Conservation (phyloP, 2,888 invertebrate genomes). For the Tromatobia lineatoria region DNA sequence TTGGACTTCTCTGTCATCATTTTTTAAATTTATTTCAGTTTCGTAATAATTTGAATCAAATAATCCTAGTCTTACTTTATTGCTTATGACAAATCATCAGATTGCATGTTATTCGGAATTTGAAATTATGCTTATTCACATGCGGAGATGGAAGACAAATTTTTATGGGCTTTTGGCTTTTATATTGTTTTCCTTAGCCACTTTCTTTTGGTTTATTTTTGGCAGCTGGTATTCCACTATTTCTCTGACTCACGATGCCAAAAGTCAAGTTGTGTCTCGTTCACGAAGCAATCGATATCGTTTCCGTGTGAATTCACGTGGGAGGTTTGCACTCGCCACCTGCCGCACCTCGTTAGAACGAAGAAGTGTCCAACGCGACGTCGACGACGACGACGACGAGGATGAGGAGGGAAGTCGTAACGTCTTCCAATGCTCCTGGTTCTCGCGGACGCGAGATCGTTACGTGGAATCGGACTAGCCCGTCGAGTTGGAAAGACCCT, state of each 20-base stretch:
- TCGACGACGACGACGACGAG: background rate
- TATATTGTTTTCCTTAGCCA: background rate
- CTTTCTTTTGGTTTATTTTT: background rate
- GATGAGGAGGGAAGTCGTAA: constrained; percentile 43
- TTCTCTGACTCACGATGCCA: background rate
- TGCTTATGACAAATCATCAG: too few relatives aligned
- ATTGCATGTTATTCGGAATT: too few relatives aligned
- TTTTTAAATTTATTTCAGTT: too few relatives aligned
- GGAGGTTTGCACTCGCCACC: constrained; percentile 55
- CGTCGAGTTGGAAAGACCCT: constrained; percentile 52
- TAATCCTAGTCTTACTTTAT: too few relatives aligned
- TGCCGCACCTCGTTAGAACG: constrained; percentile 66
- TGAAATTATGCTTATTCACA: constrained; percentile 6
- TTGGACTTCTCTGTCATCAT: too few relatives aligned
- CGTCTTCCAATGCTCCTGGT: constrained; percentile 36
- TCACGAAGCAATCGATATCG: constrained; percentile 1
- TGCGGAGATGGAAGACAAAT: constrained; percentile 18
- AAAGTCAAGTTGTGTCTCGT: constrained; percentile 2
- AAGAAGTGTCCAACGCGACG: constrained; percentile 37
- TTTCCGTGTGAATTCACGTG: constrained; percentile 46
- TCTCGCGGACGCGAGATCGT: constrained; percentile 29
- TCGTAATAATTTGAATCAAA: too few relatives aligned
- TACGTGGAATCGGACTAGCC: constrained; percentile 37
- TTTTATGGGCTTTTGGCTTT: constrained; percentile 9
- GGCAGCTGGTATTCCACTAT: background rate